Evolutionary conservation across 2,113 vertebrate genomes (phyloP).

Genomic region (Vanacampus margaritifer): DNA sequence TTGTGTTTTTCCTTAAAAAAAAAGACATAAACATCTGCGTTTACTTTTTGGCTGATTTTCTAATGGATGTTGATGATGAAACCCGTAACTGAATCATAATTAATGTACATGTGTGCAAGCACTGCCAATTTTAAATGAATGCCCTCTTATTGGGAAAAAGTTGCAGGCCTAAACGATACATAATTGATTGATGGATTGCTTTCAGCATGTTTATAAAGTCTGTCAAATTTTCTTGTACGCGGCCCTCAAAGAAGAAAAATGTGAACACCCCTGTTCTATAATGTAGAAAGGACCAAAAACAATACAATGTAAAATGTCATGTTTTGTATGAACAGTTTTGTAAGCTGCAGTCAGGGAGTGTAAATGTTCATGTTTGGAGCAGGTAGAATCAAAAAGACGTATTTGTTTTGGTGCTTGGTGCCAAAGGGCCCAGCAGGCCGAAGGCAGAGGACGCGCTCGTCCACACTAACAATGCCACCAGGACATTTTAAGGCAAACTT

Average conservation of each 20-base stretch:
- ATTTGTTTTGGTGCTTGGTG: slow-evolving; percentile 12
- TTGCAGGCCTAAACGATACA: neutral
- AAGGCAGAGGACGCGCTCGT: slow-evolving; percentile 46
- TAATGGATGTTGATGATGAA: no score
- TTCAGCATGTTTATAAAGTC: neutral
- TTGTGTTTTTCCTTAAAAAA: no score
- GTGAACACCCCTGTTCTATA: neutral
- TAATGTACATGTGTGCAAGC: no score
- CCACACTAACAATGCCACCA: slow-evolving; percentile 58
- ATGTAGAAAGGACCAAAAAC: neutral
- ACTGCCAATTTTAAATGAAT: no score
- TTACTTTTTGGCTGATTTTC: no score
- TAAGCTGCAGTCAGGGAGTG: neutral
- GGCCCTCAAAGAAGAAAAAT: neutral
- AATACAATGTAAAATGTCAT: neutral
- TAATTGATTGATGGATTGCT: neutral
- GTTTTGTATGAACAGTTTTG: neutral
- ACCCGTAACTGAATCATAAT: no score
- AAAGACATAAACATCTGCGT: no score
- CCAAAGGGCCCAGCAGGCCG: slow-evolving; percentile 49
- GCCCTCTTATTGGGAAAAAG: no score
- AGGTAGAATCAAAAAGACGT: slow-evolving; percentile 42
- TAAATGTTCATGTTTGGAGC: slow-evolving; percentile 17
- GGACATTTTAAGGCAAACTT: slow-evolving; percentile 53
- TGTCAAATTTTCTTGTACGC: neutral